A percentile compares a stretch with the other conserved stretches of the same genome.
phyloP scores from a whole-genome alignment of 1,140 invertebrate species.

The Solenopsis invicta region DNA sequence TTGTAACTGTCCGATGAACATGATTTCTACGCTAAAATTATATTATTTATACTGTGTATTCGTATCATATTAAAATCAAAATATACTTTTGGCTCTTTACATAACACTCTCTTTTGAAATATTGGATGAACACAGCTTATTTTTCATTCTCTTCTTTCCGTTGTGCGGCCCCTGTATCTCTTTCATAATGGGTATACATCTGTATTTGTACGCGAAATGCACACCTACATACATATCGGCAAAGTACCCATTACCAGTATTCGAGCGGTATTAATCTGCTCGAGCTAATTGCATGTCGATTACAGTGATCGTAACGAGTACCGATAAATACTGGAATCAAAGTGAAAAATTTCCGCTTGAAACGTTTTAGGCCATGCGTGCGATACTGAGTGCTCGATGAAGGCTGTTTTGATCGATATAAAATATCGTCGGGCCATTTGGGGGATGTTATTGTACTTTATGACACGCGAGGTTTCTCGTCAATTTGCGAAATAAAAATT shows the following conservation, averaged over 20 bases:
- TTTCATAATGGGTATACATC: conserved; percentile 24
- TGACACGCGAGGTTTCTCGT: conserved; percentile 7
- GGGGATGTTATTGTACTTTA: conserved; percentile 48
- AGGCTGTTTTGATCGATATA: conserved; percentile 50
- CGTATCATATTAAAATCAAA: background rate
- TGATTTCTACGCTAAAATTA: background rate
- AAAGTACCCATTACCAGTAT: conserved; percentile 74
- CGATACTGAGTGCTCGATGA: conserved; percentile 31
- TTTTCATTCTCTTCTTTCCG: conserved; percentile 42
- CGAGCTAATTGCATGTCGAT: conserved; percentile 76
- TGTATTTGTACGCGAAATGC: conserved; percentile 23
- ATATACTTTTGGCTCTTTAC: background rate
- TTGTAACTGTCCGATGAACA: background rate
- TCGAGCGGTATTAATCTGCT: conserved; percentile 72
- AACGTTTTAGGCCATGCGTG: conserved; percentile 55
- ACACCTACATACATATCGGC: conserved; percentile 46
- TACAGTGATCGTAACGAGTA: conserved; percentile 75
- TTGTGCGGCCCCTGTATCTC: conserved; percentile 45
- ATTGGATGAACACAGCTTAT: conserved; percentile 14
- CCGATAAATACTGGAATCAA: conserved; percentile 74
- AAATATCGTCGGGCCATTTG: conserved; percentile 44
- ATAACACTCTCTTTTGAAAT: conserved; percentile 11
- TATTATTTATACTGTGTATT: background rate
- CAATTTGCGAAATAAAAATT: conserved; percentile 48
- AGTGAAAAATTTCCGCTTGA: conserved; percentile 71